Base-by-base conservation (phyloP, 2,888 invertebrate genomes). In the Epirrhoe alternata region DNA sequence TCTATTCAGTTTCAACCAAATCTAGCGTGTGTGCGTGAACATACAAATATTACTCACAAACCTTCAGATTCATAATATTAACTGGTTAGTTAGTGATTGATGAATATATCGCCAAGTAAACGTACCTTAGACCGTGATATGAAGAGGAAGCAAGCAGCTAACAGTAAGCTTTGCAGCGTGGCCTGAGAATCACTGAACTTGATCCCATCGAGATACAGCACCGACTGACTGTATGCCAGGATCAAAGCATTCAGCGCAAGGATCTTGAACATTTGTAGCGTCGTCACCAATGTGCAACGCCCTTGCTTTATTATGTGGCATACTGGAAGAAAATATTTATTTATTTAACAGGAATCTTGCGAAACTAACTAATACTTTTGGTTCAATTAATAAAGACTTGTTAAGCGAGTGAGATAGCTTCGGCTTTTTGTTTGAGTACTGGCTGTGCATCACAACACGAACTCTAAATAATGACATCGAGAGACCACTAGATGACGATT, bases 181-280 rank as follows among this genome's bases (percentile, higher is more conserved):
- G 99, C 99, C 89, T 99, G 99, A 24, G 97, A 96, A 87, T 99
- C 99, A 80, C 98, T 98, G 85, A 99, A 97, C 90, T 99, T 99
- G 75, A 99, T 97, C 12, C 99, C 99, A 86, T 99, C 99, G 73
- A 99, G 95, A 86, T 99, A 99, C 24, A 99, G 94, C 31, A 99
- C 99, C 3, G 99, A 99, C 90, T 99, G 99, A 80, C 99, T 98
- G 94, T 99, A 99, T 0, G 99, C 99, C 73, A 99, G 94, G 73
- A 99, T 98, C 3, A 99, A 95, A 0, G 99, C 99, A 87, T 99
- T 99, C 61, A 99, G 91, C 0, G 99, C 99, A 64, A 99, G 94
- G 78, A 99, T 99, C 94, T 99, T 99, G 93, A 99, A 99, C 99
- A 99, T 99, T 90, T 99, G 99, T 68, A 99, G 94, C 0, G 99